A percentile compares a stretch with the other conserved stretches of the same genome.
Conservation (phyloP, 1,140 invertebrate species). For the Brachionus rotundiformis region DNA sequence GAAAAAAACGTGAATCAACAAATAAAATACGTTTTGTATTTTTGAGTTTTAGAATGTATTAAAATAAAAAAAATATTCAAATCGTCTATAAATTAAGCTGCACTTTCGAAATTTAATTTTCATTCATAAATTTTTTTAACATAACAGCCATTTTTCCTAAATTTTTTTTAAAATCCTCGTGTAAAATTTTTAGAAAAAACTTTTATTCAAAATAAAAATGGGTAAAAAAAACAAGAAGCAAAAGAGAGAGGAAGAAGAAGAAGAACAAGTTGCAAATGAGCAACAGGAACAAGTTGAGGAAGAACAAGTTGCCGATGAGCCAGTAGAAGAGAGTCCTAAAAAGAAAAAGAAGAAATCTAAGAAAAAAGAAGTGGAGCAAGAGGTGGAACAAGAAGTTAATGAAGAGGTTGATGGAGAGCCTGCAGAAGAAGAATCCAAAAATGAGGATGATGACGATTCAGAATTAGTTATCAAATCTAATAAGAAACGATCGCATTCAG, state of each 20-base stretch:
- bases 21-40: conserved; percentile 9
- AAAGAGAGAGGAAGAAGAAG: conserved; percentile 2
- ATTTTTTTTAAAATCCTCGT: conserved; percentile 32
- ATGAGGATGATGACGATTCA: conserved; percentile 14
- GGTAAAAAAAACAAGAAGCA: conserved; percentile 50
- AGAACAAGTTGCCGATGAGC: conserved; percentile 15
- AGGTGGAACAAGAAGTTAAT: not conserved
- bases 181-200: not conserved
- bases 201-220: not conserved
- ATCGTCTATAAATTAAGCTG: conserved; percentile 30
- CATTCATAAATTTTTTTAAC: not conserved
- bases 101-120: not conserved
- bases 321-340: conserved; percentile 8
- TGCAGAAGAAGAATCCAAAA: conserved; percentile 26
- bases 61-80: not conserved
- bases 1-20: conserved; percentile 3
- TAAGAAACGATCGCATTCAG: conserved; percentile 26
- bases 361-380: not conserved
- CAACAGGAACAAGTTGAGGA: conserved; percentile 29
- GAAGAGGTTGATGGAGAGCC: not conserved
- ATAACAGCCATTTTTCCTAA: not conserved
- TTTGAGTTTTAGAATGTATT: not conserved
- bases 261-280: conserved; percentile 39
- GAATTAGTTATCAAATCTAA: conserved; percentile 33
- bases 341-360: conserved; percentile 39